These are phyloP conservation scores for Diloba caeruleocephala DNA, from an alignment of 2,888 invertebrate species.

Conservation along the genomic window DNA sequence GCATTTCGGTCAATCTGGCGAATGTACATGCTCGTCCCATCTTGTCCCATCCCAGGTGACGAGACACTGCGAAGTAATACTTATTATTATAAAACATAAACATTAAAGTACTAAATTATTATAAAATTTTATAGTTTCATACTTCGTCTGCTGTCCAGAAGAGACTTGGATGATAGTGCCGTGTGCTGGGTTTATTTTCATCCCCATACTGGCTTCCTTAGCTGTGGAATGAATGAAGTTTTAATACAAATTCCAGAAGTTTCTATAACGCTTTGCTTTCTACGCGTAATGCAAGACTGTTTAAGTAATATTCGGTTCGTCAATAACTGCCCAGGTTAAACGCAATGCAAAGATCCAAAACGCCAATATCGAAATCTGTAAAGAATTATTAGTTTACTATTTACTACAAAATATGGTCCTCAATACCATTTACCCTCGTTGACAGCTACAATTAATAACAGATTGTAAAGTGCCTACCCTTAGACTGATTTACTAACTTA, in stretches of 20 bases:
- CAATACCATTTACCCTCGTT: too few species aligned
- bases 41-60: conserved; percentile 73
- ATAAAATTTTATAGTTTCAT: conserved; percentile 47
- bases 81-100: background rate
- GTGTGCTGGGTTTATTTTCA: conserved; percentile 85
- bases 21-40: conserved; percentile 83
- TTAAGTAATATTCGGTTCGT: conserved; percentile 2
- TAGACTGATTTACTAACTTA: too few species aligned
- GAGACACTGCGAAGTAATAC: conserved; percentile 69
- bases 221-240: conserved; percentile 60
- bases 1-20: conserved; percentile 82
- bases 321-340: background rate
- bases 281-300: conserved; percentile 12
- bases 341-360: conserved; percentile 6
- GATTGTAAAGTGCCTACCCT: too few species aligned
- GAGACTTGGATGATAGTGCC: conserved; percentile 86
- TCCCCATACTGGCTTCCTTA: conserved; percentile 87
- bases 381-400: conserved; percentile 8
- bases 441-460: too few species aligned
- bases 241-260: conserved; percentile 3
- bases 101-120: too few species aligned
- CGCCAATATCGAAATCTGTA: conserved; percentile 15
- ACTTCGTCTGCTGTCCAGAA: conserved; percentile 86
- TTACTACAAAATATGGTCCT: background rate
- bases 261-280: conserved; percentile 6